A percentile compares a stretch with the other conserved stretches of the same genome.
These are phyloP conservation scores for Prenolepis imparis DNA, from an alignment of 2,888 invertebrate species.

Conservation along the genomic window DNA sequence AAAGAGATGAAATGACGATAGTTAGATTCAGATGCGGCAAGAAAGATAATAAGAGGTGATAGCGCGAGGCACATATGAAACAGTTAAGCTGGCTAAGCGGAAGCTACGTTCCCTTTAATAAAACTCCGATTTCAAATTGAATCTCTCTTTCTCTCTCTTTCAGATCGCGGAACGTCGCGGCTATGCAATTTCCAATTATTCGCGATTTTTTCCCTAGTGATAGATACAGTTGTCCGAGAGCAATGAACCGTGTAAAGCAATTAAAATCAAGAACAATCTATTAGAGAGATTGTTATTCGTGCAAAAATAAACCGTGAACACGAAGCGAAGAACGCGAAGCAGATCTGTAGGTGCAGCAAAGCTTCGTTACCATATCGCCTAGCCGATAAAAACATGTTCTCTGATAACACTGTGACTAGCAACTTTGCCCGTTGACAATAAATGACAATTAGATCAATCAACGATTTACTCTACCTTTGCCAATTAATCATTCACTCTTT, in stretches of 20 bases:
- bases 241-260: slow-evolving; percentile 57
- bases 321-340: slow-evolving; percentile 64
- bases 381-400: slow-evolving; percentile 71
- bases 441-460: slow-evolving; percentile 61
- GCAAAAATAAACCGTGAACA: slow-evolving; percentile 57
- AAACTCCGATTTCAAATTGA: slow-evolving; percentile 40
- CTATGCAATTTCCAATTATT: not conserved
- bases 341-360: slow-evolving; percentile 67
- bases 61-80: slow-evolving; percentile 10
- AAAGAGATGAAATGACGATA: slow-evolving; percentile 51
- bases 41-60: slow-evolving; percentile 48
- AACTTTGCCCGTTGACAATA: slow-evolving; percentile 57
- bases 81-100: slow-evolving; percentile 27
- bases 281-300: slow-evolving; percentile 54
- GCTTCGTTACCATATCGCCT: slow-evolving; percentile 69
- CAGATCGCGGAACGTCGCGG: slow-evolving; percentile 25
- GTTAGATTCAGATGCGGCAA: slow-evolving; percentile 41
- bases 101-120: slow-evolving; percentile 40
- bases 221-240: slow-evolving; percentile 50
- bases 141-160: not conserved
- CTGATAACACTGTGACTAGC: slow-evolving; percentile 64
- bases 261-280: slow-evolving; percentile 64
- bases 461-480: slow-evolving; percentile 27
- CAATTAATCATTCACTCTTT: slow-evolving; percentile 22
- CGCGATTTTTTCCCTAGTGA: slow-evolving; percentile 8